A percentile compares a stretch with the other conserved stretches of the same genome.
phyloP scores from a whole-genome alignment of 2,797 vertebrate genomes.

The Molothrus aeneus region DNA sequence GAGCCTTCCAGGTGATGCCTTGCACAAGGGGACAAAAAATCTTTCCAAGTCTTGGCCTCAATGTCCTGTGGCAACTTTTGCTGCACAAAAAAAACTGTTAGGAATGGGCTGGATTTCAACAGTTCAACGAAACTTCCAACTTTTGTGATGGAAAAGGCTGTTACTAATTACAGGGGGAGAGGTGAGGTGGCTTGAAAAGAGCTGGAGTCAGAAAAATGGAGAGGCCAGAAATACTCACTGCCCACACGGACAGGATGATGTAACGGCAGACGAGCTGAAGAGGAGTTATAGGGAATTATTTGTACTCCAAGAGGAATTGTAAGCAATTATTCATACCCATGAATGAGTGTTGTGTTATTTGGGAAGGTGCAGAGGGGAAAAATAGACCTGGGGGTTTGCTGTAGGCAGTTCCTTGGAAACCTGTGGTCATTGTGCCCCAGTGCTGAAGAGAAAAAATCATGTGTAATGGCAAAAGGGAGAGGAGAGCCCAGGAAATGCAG shows the following conservation, averaged over 20 bases:
- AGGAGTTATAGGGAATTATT: conserved; percentile 31
- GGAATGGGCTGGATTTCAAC: not conserved
- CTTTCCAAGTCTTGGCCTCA: not conserved
- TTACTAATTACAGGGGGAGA: not conserved
- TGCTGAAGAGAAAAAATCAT: accelerated
- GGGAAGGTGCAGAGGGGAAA: not conserved
- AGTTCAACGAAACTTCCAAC: not conserved
- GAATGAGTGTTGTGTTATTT: not conserved
- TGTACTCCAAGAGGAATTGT: not conserved
- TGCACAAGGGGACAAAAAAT: not conserved
- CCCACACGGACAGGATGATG: not conserved
- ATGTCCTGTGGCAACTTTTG: not conserved
- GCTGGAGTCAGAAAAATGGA: not conserved
- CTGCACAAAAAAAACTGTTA: not conserved
- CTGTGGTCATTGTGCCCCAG: not conserved
- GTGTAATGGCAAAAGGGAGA: not conserved
- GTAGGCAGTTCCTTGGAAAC: not conserved
- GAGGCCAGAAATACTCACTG: conserved; percentile 9
- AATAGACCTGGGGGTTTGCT: not conserved
- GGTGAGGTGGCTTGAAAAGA: conserved; percentile 20
- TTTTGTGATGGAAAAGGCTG: not conserved
- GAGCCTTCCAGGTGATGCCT: not conserved
- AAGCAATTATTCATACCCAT: conserved; percentile 25
- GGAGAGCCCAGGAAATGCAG: not conserved
- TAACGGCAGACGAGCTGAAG: not conserved